A percentile compares a stretch with the other conserved stretches of the same genome.
Evolutionary conservation across 2,113 vertebrate species (phyloP).

Genomic region (Panurus biarmicus): DNA sequence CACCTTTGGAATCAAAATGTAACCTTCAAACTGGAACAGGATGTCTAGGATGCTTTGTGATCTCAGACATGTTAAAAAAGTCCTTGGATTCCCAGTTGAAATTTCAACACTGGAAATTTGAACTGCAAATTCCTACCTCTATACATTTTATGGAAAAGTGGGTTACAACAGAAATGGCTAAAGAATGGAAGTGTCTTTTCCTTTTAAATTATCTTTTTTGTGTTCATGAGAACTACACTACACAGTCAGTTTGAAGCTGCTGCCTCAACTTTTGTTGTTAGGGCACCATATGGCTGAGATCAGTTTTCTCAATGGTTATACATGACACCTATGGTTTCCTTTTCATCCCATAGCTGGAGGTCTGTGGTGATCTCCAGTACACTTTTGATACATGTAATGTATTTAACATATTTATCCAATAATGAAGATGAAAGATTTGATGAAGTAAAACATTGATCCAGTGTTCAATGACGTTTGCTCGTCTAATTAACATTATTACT

Average conservation of each 20-base stretch:
- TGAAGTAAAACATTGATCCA: neutral
- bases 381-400: neutral
- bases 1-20: neutral
- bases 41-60: neutral
- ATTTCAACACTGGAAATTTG: neutral
- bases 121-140: neutral
- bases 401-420: neutral
- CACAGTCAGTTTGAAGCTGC: neutral
- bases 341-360: neutral
- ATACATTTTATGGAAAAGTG: neutral
- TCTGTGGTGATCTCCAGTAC: neutral
- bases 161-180: neutral
- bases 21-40: neutral
- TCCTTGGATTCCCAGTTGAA: neutral
- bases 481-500: neutral
- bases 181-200: neutral
- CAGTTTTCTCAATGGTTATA: neutral
- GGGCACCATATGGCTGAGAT: neutral
- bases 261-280: neutral
- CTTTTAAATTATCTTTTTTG: neutral
- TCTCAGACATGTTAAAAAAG: neutral
- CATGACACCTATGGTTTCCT: fast-evolving
- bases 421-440: neutral
- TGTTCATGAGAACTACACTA: neutral
- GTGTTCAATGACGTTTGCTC: neutral